These are phyloP conservation scores for Nemapogon koenigi DNA, from an alignment of 2,888 invertebrate species.

Conservation along the genomic window DNA sequence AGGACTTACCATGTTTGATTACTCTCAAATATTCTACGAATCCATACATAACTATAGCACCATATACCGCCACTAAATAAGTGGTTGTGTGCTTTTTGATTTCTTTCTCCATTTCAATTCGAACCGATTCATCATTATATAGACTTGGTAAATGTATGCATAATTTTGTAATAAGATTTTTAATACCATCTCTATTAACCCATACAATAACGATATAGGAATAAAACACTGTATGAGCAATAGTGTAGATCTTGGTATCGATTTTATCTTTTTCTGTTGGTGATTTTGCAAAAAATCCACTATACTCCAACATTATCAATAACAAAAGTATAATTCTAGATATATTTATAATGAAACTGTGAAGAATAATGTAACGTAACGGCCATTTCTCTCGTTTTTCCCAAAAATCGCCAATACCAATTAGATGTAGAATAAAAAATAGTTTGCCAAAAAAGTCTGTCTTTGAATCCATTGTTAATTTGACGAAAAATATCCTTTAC, in stretches of 20 bases:
- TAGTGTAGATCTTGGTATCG: not conserved
- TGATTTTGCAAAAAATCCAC: not conserved
- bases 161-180: not conserved
- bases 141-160: conserved; percentile 4
- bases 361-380: not conserved
- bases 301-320: not conserved
- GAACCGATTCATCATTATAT: not conserved
- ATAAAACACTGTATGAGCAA: not conserved
- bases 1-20: conserved; percentile 6
- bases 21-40: conserved; percentile 1
- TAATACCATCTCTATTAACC: not conserved
- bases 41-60: not conserved
- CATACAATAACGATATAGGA: not conserved
- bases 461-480: too few relatives aligned
- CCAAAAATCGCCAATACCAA: conserved; percentile 1
- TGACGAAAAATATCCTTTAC: too few relatives aligned
- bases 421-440: not conserved
- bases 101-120: not conserved
- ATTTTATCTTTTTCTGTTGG: conserved; percentile 1
- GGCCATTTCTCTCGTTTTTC: not conserved
- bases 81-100: not conserved
- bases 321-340: not conserved
- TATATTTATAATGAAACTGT: not conserved
- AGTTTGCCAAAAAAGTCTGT: too few relatives aligned
- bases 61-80: not conserved